Conservation (phyloP, 2,113 vertebrate genomes). For the Anhinga anhinga region DNA sequence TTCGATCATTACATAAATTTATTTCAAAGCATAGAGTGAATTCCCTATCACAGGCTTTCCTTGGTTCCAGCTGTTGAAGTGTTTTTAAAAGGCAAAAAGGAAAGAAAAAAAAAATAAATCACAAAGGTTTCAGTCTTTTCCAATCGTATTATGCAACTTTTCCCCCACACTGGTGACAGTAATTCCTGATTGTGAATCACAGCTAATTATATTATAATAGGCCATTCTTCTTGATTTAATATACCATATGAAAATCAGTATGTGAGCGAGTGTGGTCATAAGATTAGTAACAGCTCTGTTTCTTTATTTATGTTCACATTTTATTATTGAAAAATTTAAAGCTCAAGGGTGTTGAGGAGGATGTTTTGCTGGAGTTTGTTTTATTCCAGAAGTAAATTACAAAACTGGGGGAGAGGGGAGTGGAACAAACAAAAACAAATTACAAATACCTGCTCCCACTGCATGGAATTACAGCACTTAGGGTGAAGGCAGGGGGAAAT, state of each 20-base stretch:
- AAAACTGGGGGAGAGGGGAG: constrained; percentile 4
- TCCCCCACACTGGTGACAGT: background rate
- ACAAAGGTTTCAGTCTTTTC: background rate
- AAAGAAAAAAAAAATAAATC: background rate
- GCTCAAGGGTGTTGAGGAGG: constrained; percentile 42
- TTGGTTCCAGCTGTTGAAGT: background rate
- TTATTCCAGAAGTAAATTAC: constrained; percentile 47
- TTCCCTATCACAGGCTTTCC: background rate
- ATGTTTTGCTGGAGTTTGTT: constrained; percentile 36
- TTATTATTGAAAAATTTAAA: constrained; percentile 30
- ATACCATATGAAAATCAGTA: background rate
- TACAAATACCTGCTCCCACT: constrained; percentile 33
- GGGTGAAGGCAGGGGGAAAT: background rate
- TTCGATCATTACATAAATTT: constrained; percentile 21
- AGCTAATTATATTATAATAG: constrained; percentile 67
- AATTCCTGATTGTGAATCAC: constrained; percentile 56
- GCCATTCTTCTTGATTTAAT: constrained; percentile 32
- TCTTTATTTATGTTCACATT: constrained; percentile 37
- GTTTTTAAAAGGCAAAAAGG: background rate
- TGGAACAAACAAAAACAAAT: background rate
- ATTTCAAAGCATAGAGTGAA: background rate
- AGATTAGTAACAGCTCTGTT: constrained; percentile 36
- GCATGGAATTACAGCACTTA: constrained; percentile 31
- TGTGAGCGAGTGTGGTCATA: background rate
- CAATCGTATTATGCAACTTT: background rate